Evolutionary conservation across 2,113 vertebrate genomes (phyloP).

Genomic region (Ophthalmolycus amberensis): DNA sequence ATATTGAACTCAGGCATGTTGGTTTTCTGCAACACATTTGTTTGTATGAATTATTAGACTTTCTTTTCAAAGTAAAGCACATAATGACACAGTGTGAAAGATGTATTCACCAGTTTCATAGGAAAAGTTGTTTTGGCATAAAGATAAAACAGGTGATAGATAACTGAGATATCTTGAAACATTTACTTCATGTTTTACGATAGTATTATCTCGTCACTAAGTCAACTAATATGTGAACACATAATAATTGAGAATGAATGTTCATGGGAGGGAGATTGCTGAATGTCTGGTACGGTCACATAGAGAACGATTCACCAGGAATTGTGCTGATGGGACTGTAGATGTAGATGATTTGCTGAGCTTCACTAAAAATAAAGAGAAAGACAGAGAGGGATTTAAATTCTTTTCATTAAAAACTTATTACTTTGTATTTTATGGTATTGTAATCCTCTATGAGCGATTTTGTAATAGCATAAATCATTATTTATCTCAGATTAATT

Average conservation of each 20-base stretch:
- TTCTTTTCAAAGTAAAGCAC: background rate
- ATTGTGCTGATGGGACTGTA: constrained; percentile 3
- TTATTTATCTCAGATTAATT: constrained; percentile 85
- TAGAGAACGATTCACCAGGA: background rate
- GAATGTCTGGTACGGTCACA: background rate
- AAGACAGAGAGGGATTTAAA: constrained; percentile 28
- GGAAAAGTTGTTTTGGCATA: background rate
- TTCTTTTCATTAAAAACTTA: constrained; percentile 43
- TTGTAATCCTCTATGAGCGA: constrained; percentile 80
- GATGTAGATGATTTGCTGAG: constrained; percentile 1
- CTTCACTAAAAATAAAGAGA: constrained; percentile 1
- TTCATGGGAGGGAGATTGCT: background rate
- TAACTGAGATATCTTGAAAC: constrained; percentile 2
- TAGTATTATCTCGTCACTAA: background rate
- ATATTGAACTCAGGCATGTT: constrained; percentile 54
- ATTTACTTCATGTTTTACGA: background rate
- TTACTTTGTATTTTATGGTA: constrained; percentile 71
- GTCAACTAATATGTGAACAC: background rate
- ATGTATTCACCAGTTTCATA: background rate
- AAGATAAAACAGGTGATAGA: background rate
- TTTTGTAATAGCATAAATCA: constrained; percentile 76
- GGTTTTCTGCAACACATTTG: constrained; percentile 24
- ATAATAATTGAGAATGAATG: constrained; percentile 9
- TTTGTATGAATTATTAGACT: constrained; percentile 1
- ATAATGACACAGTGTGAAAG: background rate